phyloP scores from a whole-genome alignment of 2,113 vertebrate species.

The Xerus inauris region DNA sequence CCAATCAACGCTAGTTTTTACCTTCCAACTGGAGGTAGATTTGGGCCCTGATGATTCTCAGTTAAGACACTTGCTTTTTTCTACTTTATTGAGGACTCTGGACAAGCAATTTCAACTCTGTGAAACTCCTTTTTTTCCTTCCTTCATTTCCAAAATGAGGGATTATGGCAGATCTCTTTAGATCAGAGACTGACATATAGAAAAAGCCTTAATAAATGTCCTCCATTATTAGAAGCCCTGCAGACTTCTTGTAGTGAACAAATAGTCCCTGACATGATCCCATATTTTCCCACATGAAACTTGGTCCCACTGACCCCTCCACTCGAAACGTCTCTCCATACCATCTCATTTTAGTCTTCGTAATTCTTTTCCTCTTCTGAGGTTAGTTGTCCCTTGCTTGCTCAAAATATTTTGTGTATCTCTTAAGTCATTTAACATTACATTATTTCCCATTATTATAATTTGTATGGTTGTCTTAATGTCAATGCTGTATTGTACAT shows the following conservation, averaged over 20 bases:
- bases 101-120: neutral
- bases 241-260: neutral
- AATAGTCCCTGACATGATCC: neutral
- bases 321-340: neutral
- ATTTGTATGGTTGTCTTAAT: neutral
- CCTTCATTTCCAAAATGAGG: neutral
- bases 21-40: neutral
- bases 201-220: neutral
- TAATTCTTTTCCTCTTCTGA: conserved; percentile 21
- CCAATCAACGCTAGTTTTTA: neutral
- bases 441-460: neutral
- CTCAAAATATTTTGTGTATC: neutral
- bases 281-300: neutral
- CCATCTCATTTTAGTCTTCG: neutral
- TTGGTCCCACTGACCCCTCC: neutral
- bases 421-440: conserved; percentile 1
- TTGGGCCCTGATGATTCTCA: neutral
- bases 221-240: neutral
- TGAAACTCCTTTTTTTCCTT: neutral
- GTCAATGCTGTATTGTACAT: neutral
- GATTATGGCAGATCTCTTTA: neutral
- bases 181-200: neutral
- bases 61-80: neutral
- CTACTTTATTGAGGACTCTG: neutral
- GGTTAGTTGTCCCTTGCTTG: neutral